A percentile compares a stretch with the other conserved stretches of the same genome.
phyloP scores from a whole-genome alignment of 2,113 vertebrate species.

The Heteronetta atricapilla region DNA sequence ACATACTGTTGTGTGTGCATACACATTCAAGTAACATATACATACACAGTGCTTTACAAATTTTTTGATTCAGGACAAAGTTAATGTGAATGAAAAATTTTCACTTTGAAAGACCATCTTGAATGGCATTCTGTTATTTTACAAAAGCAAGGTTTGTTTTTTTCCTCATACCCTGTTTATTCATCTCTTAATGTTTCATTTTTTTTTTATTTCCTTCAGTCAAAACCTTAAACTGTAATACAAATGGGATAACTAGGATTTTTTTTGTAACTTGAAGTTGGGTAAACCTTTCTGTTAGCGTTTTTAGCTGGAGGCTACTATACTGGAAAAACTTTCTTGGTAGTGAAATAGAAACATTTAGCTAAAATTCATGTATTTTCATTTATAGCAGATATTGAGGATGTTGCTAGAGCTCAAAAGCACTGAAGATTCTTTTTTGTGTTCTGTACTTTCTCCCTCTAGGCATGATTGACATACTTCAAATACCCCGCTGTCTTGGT shows the following conservation, averaged over 20 bases:
- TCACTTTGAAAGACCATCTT: constrained; percentile 63
- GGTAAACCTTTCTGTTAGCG: not conserved
- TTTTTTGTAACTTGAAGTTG: constrained; percentile 27
- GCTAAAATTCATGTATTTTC: not conserved
- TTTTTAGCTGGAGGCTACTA: constrained; percentile 31
- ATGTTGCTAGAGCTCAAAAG: constrained; percentile 69
- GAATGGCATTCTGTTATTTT: constrained; percentile 66
- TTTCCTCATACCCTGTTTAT: constrained; percentile 6
- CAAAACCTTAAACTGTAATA: constrained; percentile 20
- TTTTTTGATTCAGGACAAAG: constrained; percentile 64
- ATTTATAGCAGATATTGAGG: constrained; percentile 46
- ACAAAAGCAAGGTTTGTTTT: constrained; percentile 41
- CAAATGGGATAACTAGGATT: not conserved
- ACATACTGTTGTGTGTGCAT: constrained; percentile 4
- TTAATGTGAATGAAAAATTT: constrained; percentile 54
- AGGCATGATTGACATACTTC: not conserved
- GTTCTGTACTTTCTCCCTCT: not conserved
- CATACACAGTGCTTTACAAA: constrained; percentile 53
- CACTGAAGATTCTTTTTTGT: not conserved
- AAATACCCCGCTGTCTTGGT: not conserved
- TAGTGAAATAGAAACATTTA: constrained; percentile 29
- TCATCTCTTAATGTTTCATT: constrained; percentile 48
- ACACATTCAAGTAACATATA: not conserved
- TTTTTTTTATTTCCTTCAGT: constrained; percentile 59
- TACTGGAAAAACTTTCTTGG: constrained; percentile 24